phyloP scores from a whole-genome alignment of 2,113 vertebrate genomes.

The Daboia siamensis region DNA sequence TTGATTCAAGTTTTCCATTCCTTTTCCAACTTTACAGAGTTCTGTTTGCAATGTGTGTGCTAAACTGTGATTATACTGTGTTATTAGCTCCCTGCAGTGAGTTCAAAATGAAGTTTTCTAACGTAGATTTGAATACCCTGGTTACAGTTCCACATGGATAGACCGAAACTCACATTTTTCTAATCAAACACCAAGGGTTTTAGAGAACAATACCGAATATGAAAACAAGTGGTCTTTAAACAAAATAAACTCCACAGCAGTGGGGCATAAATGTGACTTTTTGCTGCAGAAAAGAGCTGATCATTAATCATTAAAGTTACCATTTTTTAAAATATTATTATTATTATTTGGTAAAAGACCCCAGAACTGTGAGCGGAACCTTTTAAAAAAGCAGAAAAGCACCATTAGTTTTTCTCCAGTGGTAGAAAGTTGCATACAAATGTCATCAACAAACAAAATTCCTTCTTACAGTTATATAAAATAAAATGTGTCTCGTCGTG shows the following conservation, averaged over 20 bases:
- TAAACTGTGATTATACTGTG: not conserved
- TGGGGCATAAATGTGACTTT: not conserved
- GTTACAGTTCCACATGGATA: not conserved
- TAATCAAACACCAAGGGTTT: not conserved
- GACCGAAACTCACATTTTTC: not conserved
- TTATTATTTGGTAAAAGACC: not conserved
- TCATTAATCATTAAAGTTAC: not conserved
- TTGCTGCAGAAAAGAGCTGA: not conserved
- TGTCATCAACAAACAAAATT: not conserved
- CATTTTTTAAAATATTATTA: not conserved
- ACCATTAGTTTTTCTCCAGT: not conserved
- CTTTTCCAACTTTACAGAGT: not conserved
- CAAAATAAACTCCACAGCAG: not conserved
- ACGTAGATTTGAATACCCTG: not conserved
- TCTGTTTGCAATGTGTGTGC: not conserved
- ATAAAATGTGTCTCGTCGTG: not conserved
- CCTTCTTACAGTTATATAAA: not conserved
- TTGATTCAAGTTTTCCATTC: not conserved
- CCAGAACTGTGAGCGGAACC: not conserved
- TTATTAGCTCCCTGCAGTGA: constrained; percentile 11
- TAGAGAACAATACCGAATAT: not conserved
- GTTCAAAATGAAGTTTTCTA: not conserved
- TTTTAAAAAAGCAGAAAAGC: not conserved
- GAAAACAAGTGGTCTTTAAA: not conserved
- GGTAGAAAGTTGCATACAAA: not conserved